Conservation (phyloP, 2,113 vertebrate species). For the Natator depressus region DNA sequence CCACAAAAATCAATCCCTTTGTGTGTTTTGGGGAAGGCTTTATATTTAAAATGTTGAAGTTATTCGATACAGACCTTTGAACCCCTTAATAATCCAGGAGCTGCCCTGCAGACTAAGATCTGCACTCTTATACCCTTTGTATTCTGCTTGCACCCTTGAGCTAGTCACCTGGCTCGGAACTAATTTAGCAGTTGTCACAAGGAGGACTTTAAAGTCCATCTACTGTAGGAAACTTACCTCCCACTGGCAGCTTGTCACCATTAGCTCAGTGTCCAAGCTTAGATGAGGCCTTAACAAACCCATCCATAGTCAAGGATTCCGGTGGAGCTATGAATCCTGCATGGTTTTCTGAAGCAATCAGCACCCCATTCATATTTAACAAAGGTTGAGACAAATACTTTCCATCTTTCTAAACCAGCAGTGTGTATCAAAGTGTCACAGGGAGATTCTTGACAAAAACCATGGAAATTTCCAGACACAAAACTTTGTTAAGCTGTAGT, state of each 20-base stretch:
- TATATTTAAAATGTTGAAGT: conserved; percentile 15
- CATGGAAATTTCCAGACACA: neutral
- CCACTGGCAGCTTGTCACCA: neutral
- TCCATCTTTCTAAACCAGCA: neutral
- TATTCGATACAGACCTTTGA: neutral
- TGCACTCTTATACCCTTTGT: conserved; percentile 23
- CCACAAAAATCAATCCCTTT: neutral
- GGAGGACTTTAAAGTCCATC: neutral
- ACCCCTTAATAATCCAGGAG: conserved; percentile 19
- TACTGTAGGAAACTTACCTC: neutral
- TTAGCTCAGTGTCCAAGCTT: neutral
- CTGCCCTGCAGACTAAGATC: conserved; percentile 20
- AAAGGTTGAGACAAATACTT: neutral
- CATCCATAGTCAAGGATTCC: neutral
- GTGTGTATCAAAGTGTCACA: rapidly evolving
- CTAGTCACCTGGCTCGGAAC: neutral
- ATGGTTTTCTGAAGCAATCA: neutral
- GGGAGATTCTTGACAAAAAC: neutral
- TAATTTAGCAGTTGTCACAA: neutral
- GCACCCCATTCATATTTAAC: rapidly evolving
- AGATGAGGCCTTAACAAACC: neutral
- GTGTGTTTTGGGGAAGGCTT: neutral
- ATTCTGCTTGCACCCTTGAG: conserved; percentile 54
- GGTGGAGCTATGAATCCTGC: neutral
- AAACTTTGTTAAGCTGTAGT: neutral